Base-by-base conservation (phyloP, 2,113 vertebrate genomes). In the Cebus imitator region DNA sequence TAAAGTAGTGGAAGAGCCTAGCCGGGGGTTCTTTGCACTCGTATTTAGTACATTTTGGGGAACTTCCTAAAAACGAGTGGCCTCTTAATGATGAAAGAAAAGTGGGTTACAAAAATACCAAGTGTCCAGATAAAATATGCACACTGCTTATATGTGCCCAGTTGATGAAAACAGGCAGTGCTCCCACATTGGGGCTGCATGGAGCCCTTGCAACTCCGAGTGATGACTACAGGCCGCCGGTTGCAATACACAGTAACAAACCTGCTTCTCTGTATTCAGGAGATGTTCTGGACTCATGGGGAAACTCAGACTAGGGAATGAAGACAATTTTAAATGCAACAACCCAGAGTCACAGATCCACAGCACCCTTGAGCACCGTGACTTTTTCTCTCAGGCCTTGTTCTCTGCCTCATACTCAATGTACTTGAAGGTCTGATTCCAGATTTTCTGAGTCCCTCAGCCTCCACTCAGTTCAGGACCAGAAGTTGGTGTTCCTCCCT, bases 371-470 rank as follows among this genome's bases (percentile, higher is more conserved):
- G 32, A 17, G 57, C 32, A 17, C 4, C 3, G 20, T 52, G 48
- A 23, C 5, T 6, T 61, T 61, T 61, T 78, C 27, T 85, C 30
- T 82, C 21, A 48, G 35, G 16, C 9, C 75, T 17, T 37, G 30
- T 86, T 86, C 27, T 86, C 72, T 86, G n/a, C 43, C n/a, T 20
- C 18, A 32, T 5, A 66, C n/a, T 17, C 2, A 52, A 3, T 30
- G 5, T 5, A 12, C 64, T 23, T n/a, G 4, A 35, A 61, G 40
- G 7, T 45, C 18, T 25, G 57, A 37, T 8, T 86, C 8, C 91
- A 18, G 9, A 5, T 23, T n/a, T 57, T 17, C 16, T 27, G 6
- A 35, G 37, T 58, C 18, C 27, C 23, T 50, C 1, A 0, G 7
- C 52, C n/a, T 17, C n/a, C 52, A 40, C 11, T 27, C 50, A 58